phyloP scores from a whole-genome alignment of 1,140 invertebrate species.

The Dinothrombium tinctorium region DNA sequence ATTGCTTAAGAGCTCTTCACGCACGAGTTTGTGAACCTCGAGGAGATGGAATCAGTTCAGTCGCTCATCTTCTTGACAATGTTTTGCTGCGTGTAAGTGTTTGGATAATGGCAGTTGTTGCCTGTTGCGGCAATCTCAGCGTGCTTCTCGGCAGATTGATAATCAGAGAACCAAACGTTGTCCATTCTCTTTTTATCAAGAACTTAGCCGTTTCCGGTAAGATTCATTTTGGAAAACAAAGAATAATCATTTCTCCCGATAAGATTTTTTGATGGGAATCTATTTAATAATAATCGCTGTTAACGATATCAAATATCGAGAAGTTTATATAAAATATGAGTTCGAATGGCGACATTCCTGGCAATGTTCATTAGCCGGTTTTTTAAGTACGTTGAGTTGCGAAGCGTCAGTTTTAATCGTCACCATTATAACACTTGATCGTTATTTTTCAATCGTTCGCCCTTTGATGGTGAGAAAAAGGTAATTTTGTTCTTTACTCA shows the following conservation, averaged over 20 bases:
- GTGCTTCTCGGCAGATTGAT: conserved; percentile 40
- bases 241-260: no score
- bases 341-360: conserved; percentile 40
- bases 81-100: conserved; percentile 35
- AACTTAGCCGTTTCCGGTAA: conserved; percentile 52
- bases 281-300: conserved; percentile 43
- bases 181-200: conserved; percentile 33
- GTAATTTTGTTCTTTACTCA: no score
- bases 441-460: conserved; percentile 24
- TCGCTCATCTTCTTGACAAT: conserved; percentile 36
- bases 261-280: conserved; percentile 51
- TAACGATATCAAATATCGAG: conserved; percentile 37
- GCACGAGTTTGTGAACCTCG: conserved; percentile 35
- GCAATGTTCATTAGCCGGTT: conserved; percentile 34
- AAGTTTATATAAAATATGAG: conserved; percentile 36
- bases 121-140: conserved; percentile 36
- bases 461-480: conserved; percentile 10
- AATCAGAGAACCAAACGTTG: conserved; percentile 27
- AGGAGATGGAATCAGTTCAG: conserved; percentile 30
- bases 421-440: conserved; percentile 46
- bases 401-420: conserved; percentile 48
- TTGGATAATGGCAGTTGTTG: conserved; percentile 43
- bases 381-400: conserved; percentile 38
- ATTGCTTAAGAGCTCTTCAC: conserved; percentile 36
- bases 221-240: no score